Evolutionary conservation across 2,797 vertebrate species (phyloP).

Genomic region (Dendrocincla fuliginosa): DNA sequence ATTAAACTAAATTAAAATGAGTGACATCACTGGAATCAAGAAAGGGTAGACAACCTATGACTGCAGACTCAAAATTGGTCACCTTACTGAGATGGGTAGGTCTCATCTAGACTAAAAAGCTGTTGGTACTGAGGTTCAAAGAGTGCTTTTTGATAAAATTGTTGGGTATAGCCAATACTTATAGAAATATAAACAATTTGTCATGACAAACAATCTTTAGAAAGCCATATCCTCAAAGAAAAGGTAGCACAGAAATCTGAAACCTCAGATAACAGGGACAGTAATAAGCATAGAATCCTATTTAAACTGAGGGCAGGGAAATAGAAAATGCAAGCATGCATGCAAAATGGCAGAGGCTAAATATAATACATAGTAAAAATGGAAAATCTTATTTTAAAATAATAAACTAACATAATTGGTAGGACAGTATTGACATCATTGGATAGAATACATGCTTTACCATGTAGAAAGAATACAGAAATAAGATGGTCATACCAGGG

Average conservation of each 20-base stretch:
- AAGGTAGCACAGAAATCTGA: background rate
- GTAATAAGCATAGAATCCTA: background rate
- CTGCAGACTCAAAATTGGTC: background rate
- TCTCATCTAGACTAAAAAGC: background rate
- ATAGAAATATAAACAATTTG: background rate
- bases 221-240: background rate
- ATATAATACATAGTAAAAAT: background rate
- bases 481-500: background rate
- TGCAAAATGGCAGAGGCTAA: background rate
- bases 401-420: background rate
- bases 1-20: background rate
- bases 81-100: background rate
- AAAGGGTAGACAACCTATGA: background rate
- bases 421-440: background rate
- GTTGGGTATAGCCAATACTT: background rate
- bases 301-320: background rate
- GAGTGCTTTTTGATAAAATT: background rate
- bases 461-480: background rate
- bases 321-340: background rate
- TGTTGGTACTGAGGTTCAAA: background rate
- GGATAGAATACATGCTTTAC: background rate
- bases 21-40: background rate
- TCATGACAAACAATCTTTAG: background rate
- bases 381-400: background rate
- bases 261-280: background rate